phyloP scores from a whole-genome alignment of 2,113 vertebrate species.

The Suncus etruscus region DNA sequence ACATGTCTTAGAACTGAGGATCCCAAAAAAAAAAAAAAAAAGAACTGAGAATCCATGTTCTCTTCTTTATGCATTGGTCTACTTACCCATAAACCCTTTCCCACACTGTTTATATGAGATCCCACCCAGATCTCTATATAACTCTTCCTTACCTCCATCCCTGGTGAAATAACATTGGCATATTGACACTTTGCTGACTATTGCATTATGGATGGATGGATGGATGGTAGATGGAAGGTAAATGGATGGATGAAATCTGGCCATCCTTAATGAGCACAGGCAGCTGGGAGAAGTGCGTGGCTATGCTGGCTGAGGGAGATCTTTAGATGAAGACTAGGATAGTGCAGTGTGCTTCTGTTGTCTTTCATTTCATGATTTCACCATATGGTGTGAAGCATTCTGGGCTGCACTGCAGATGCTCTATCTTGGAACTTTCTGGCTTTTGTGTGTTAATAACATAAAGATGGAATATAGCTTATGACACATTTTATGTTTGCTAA shows the following conservation, averaged over 20 bases:
- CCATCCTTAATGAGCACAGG: background rate
- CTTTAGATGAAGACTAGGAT: background rate
- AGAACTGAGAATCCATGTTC: background rate
- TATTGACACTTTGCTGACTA: background rate
- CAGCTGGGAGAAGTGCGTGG: background rate
- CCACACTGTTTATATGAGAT: background rate
- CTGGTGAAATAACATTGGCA: background rate
- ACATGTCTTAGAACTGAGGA: background rate
- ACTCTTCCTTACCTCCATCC: background rate
- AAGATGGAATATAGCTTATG: constrained; percentile 77
- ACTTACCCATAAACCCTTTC: background rate
- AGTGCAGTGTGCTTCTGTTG: constrained; percentile 57
- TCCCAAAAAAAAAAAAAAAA: no score
- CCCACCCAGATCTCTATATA: background rate
- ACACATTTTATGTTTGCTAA: constrained; percentile 85
- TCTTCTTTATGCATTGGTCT: background rate
- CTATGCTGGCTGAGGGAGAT: background rate
- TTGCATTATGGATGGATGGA: background rate
- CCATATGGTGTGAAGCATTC: constrained; percentile 79
- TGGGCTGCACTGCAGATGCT: constrained; percentile 78
- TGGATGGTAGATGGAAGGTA: background rate
- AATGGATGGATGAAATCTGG: background rate
- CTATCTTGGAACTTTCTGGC: constrained; percentile 83
- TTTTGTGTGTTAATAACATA: constrained; percentile 84
- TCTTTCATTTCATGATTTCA: constrained; percentile 50